Evolutionary conservation across 2,888 invertebrate genomes (phyloP).

Genomic region (Notodonta ziczac): DNA sequence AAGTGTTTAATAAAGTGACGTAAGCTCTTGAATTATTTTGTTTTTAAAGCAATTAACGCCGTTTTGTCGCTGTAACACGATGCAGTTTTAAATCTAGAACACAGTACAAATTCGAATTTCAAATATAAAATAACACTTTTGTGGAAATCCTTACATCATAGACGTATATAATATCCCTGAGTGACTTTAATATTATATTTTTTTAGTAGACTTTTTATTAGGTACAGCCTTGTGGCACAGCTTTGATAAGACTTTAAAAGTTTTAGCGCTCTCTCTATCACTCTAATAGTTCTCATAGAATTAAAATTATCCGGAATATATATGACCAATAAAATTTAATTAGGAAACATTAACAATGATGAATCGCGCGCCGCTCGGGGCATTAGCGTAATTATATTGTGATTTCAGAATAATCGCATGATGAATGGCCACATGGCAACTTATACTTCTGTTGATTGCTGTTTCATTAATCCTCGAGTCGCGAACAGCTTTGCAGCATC

Average conservation of each 20-base stretch:
- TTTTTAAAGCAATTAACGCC: not conserved
- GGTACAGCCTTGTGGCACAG: no score
- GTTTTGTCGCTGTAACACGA: not conserved
- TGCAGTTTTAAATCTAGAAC: not conserved
- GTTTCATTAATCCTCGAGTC: conserved; percentile 51
- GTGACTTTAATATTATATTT: no score
- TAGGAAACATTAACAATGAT: conserved; percentile 69
- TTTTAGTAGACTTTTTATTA: no score
- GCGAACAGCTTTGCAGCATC: conserved; percentile 49
- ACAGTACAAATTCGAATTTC: not conserved
- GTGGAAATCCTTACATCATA: no score
- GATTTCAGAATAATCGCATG: conserved; percentile 74
- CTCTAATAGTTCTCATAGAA: no score
- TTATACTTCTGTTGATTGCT: conserved; percentile 58
- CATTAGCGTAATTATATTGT: conserved; percentile 74
- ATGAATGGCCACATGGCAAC: conserved; percentile 62
- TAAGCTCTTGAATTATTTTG: not conserved
- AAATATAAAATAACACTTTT: not conserved
- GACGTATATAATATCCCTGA: no score
- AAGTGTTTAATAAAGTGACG: not conserved
- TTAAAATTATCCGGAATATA: conserved; percentile 48
- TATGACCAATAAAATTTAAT: conserved; percentile 72
- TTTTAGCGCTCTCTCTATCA: no score
- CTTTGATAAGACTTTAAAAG: no score
- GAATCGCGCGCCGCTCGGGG: conserved; percentile 56